Percentiles rank a stretch among this genome's conserved stretches.
phyloP scores from a whole-genome alignment of 2,797 vertebrate genomes.

The Ceryle rudis region DNA sequence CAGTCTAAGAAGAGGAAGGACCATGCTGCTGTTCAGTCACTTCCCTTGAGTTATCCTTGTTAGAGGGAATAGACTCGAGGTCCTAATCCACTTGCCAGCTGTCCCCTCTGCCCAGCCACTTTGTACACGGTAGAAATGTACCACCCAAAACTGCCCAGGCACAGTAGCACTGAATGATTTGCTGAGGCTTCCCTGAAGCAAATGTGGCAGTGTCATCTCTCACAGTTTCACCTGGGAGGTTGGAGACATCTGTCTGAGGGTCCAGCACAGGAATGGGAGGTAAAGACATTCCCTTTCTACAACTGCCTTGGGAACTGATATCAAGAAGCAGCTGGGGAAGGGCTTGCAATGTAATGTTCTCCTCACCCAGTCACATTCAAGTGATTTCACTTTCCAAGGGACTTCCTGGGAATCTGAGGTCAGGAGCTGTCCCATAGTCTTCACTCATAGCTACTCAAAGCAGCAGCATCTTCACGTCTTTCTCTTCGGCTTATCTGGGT shows the following conservation, averaged over 20 bases:
- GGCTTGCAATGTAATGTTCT: neutral
- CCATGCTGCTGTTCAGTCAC: neutral
- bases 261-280: neutral
- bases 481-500: neutral
- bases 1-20: neutral
- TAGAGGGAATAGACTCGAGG: neutral
- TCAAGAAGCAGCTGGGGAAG: neutral
- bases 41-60: neutral
- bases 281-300: neutral
- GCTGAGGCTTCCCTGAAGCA: neutral
- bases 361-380: neutral
- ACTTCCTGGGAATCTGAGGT: neutral
- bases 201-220: too few species aligned
- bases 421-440: neutral
- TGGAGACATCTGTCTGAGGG: neutral
- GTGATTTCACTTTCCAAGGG: neutral
- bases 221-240: neutral
- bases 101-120: neutral
- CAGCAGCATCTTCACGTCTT: neutral
- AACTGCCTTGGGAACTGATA: neutral
- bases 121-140: conserved; percentile 1
- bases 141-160: neutral
- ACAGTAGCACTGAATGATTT: neutral
- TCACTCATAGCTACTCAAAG: neutral
- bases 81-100: neutral